Base-by-base conservation (phyloP, 2,113 vertebrate genomes). In the Solea senegalensis region DNA sequence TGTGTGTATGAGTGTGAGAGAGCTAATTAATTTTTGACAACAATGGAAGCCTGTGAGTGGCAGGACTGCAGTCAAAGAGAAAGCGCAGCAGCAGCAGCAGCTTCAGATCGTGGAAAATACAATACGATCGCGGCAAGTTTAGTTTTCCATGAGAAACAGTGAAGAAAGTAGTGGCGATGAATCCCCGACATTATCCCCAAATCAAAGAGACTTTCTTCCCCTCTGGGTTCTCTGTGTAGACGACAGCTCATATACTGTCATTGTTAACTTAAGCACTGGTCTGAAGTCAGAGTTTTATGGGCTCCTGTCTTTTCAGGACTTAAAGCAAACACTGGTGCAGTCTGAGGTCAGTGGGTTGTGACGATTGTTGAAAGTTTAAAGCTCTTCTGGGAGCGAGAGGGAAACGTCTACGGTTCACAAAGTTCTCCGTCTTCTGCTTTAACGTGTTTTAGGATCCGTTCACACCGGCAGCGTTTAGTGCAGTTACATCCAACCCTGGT, bases 291-390 rank as follows among this genome's bases (percentile, higher is more conserved):
- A 48, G 53, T 57, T 62, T 74, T 64, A 15, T 64, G 26, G 13
- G 34, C 21, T 64, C 51, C 26, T 61, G 49, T 63, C 52, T 67
- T 76, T 60, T 46, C 52, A 71, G 43, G 59, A 66, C 55, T 53
- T 73, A 12, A 50, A 55, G 55, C 51, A 60, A 69, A 60, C 59
- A 39, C 28, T 57, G 52, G 59, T 57, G 40, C 61, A 67, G 74
- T 72, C 27, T 61, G 52, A 53, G 65, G 76, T 76, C 76, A 80
- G 68, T 65, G 53, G 57, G 40, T 69, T 80, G 68, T 73, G 70
- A 83, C 70, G 63, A 67, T 21, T 66, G 63, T 67, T 71, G 15
- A 76, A 80, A 65, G 67, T 74, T 75, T 75, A 83, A 86, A 51
- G 49, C 72, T 83, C 76, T 55, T 77, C 57, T 71, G 76, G 72